These are phyloP conservation scores for Scelioninae gen. 2 DNA, from an alignment of 2,888 invertebrate genomes.

Conservation along the genomic window DNA sequence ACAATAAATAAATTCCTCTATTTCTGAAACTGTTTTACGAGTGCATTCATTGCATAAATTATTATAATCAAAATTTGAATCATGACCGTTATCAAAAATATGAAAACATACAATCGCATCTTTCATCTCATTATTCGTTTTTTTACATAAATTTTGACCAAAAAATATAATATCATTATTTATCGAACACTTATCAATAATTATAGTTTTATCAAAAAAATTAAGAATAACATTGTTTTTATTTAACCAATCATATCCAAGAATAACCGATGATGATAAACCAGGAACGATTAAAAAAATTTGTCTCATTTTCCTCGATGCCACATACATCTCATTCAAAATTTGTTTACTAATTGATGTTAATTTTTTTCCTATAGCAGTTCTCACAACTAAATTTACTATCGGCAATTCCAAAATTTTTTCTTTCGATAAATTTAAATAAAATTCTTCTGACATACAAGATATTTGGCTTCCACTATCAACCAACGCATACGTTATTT, in stretches of 20 bases:
- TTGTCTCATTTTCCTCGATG: slow-evolving; percentile 5
- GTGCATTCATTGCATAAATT: no score
- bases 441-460: slow-evolving; percentile 36
- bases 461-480: slow-evolving; percentile 47
- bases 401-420: slow-evolving; percentile 31
- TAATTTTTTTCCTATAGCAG: slow-evolving; percentile 41
- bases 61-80: no score
- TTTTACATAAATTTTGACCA: no score
- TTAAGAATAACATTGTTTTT: slow-evolving; percentile 3
- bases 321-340: slow-evolving; percentile 32
- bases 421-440: slow-evolving; percentile 19
- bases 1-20: no score
- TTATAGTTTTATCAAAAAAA: slow-evolving; percentile 1
- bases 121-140: no score
- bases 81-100: no score
- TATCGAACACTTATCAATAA: no score
- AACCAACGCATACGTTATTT: slow-evolving; percentile 15
- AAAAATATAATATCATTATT: no score
- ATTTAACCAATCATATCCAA: slow-evolving; percentile 50
- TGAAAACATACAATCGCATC: no score
- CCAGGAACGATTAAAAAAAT: slow-evolving; percentile 48
- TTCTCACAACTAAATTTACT: slow-evolving; percentile 24
- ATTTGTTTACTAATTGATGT: slow-evolving; percentile 35
- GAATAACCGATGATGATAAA: slow-evolving; percentile 47
- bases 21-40: no score